Percentiles rank a stretch among this genome's conserved stretches.
Conservation (phyloP, 2,113 vertebrate species). For the Trachemys scripta region DNA sequence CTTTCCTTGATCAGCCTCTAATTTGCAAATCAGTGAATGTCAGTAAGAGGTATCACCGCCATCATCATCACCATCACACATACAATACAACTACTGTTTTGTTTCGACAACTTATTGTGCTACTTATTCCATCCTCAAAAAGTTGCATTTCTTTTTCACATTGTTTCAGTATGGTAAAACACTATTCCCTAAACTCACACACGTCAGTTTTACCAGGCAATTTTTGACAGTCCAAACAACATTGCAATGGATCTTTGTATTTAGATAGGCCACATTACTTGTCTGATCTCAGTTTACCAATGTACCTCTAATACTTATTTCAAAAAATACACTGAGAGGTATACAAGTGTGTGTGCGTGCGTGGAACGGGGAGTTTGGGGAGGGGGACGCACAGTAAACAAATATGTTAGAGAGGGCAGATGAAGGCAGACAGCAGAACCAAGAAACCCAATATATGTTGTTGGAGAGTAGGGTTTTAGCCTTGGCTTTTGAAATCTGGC, state of each 20-base stretch:
- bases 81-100: background rate
- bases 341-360: background rate
- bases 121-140: background rate
- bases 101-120: background rate
- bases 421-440: background rate
- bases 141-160: background rate
- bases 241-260: background rate
- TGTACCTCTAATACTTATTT: background rate
- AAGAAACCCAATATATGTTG: background rate
- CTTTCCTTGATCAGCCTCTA: background rate
- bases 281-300: background rate
- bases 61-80: rapidly evolving
- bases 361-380: background rate
- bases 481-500: slow-evolving; percentile 3
- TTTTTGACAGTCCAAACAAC: background rate
- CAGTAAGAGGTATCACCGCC: background rate
- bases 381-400: background rate
- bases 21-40: background rate
- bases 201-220: background rate
- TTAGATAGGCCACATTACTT: background rate
- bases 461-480: background rate
- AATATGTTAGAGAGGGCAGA: background rate
- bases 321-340: rapidly evolving
- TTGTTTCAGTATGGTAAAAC: background rate
- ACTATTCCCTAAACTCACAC: background rate